Evolutionary conservation across 2,888 invertebrate species (phyloP).

Genomic region (Podabrus alpinus): DNA sequence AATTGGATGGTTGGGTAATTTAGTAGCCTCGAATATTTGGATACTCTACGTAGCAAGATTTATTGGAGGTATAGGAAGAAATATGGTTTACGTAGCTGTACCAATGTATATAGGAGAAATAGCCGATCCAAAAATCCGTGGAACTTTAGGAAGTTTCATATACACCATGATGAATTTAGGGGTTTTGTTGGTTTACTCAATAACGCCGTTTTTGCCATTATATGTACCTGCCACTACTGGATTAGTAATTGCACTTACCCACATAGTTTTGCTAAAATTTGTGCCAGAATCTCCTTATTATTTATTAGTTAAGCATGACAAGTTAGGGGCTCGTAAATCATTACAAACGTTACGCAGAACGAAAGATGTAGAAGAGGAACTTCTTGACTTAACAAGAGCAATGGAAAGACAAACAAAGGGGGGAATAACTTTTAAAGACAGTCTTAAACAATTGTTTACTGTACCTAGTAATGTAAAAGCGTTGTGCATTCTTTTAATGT

Average conservation of each 20-base stretch:
- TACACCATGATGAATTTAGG: conserved; percentile 34
- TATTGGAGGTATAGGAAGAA: conserved; percentile 26
- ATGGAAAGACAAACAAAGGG: conserved; percentile 14
- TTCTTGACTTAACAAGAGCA: conserved; percentile 7
- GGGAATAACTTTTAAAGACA: conserved; percentile 1
- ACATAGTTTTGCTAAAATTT: conserved; percentile 23
- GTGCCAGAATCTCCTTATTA: conserved; percentile 36
- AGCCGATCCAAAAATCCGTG: conserved; percentile 33
- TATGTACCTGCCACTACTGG: conserved; percentile 22
- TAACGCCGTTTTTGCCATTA: conserved; percentile 31
- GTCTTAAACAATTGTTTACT: conserved; percentile 17
- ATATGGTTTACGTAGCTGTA: conserved; percentile 28
- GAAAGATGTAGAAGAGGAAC: conserved; percentile 22
- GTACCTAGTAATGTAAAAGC: conserved; percentile 26
- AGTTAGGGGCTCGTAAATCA: conserved; percentile 25
- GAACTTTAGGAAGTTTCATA: conserved; percentile 32
- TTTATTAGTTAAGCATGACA: conserved; percentile 19
- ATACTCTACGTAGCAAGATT: conserved; percentile 25
- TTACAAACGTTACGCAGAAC: conserved; percentile 21
- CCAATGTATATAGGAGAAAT: conserved; percentile 37
- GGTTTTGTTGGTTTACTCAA: conserved; percentile 25
- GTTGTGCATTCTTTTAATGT: conserved; percentile 20
- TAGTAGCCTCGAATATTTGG: conserved; percentile 9
- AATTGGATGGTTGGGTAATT: conserved; percentile 30
- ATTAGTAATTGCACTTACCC: conserved; percentile 13